Base-by-base conservation (phyloP, 2,113 vertebrate species). In the Festucalex cinctus region DNA sequence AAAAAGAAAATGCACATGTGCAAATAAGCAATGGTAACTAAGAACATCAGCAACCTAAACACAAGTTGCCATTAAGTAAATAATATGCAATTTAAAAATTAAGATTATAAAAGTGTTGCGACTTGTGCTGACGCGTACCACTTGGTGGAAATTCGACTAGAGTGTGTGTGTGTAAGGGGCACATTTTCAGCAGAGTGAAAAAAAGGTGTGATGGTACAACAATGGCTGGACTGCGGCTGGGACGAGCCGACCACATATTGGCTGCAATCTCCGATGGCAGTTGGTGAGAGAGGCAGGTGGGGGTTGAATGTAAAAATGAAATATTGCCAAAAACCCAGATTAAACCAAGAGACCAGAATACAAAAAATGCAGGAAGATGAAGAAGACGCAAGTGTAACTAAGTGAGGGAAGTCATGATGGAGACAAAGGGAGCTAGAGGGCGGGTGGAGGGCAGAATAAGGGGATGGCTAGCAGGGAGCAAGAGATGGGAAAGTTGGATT, bases 401-500 rank as follows among this genome's bases (percentile, higher is more conserved):
- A 53, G 13, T 65, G 46, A 51, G 6, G 20, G 26, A 65, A 65
- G 20, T 35, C 10, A 22, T 36, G 63, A 51, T 51, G 32, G 69
- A 86, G 74, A 80, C 76, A 81, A 79, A 79, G 78, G 77, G 71
- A 46, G 63, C 78, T 79, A 83, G 78, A 76, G 67, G 80, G 68
- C 7, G 51, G 17, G 53, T 67, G 60, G 60, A 22, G 39, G 1
- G 41, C 63, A 67, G 82, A 85, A 83, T 76, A 68, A 83, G 82
- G 73, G 75, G 77, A 86, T 82, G 82, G 68, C 67, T 74, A 53
- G 71, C 66, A 70, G 64, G 59, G 69, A 74, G 81, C 51, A 3
- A 71, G 63, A 63, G 81, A 82, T 64, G 78, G 83, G 73, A 81
- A 80, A 81, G 83, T 75, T 71, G 83, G 82, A 86, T 86, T 86